Evolutionary conservation across 2,888 invertebrate species (phyloP).

Genomic region (Lasioglossum oenotherae): DNA sequence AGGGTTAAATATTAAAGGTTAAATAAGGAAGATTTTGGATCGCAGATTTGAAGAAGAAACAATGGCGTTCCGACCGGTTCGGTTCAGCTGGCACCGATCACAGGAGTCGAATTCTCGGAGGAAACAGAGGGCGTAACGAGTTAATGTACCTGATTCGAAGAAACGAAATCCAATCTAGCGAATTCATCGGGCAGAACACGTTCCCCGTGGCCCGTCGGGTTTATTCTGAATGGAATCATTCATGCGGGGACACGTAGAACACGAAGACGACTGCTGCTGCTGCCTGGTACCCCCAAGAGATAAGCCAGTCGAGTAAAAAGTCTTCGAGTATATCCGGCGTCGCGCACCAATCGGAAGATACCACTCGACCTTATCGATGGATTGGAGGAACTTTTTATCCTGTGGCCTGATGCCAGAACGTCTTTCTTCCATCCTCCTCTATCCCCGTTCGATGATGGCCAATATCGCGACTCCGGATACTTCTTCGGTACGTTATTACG

Average conservation of each 20-base stretch:
- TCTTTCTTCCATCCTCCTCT: not conserved
- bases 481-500: not conserved
- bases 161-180: constrained; percentile 47
- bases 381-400: constrained; percentile 46
- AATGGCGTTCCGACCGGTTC: not conserved
- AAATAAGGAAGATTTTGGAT: no score
- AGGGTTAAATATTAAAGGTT: no score
- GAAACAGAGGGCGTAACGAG: not conserved
- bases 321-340: constrained; percentile 33
- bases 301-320: constrained; percentile 41
- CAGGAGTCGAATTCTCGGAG: not conserved
- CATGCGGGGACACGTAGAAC: constrained; percentile 67
- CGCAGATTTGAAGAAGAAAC: not conserved
- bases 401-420: constrained; percentile 19
- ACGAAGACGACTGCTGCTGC: not conserved
- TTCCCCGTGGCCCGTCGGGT: not conserved
- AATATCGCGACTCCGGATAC: not conserved
- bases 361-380: constrained; percentile 49
- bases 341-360: constrained; percentile 26
- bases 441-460: not conserved
- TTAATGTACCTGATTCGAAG: constrained; percentile 25
- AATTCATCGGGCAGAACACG: constrained; percentile 44
- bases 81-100: not conserved
- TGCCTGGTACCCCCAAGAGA: constrained; percentile 14
- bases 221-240: constrained; percentile 78